phyloP scores from a whole-genome alignment of 2,797 vertebrate genomes.

The Trematomus bernacchii region DNA sequence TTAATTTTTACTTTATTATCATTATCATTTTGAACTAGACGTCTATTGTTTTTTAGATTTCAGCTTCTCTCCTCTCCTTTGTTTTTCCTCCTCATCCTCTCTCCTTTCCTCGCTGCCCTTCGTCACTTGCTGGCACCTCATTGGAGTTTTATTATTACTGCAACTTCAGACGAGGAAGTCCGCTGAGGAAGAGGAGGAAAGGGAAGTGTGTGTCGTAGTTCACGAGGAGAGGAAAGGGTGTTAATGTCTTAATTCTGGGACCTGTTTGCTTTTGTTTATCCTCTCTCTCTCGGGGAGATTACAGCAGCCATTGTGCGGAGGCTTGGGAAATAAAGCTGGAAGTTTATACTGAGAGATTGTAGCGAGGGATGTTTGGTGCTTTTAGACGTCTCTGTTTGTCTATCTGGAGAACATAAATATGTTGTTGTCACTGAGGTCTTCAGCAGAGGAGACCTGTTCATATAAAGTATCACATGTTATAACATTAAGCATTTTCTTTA shows the following conservation, averaged over 20 bases:
- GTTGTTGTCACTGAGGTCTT: constrained; percentile 32
- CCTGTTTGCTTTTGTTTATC: constrained; percentile 67
- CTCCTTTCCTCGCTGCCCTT: constrained; percentile 17
- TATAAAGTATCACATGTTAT: not conserved
- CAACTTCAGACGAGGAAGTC: constrained; percentile 75
- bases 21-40: not conserved
- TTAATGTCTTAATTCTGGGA: constrained; percentile 69
- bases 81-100: constrained; percentile 21
- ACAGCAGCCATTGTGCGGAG: constrained; percentile 62
- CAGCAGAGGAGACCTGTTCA: not conserved
- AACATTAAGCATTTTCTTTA: not conserved
- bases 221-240: constrained; percentile 70
- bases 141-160: constrained; percentile 59
- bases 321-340: constrained; percentile 61
- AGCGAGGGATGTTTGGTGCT: constrained; percentile 54
- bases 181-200: constrained; percentile 64
- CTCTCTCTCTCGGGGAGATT: constrained; percentile 56
- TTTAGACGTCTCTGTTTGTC: constrained; percentile 67
- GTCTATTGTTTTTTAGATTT: not conserved
- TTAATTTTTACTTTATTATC: no score
- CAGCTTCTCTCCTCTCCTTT: constrained; percentile 24
- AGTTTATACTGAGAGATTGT: constrained; percentile 68
- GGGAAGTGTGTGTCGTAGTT: constrained; percentile 47
- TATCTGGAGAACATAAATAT: constrained; percentile 45
- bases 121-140: constrained; percentile 49